These are phyloP conservation scores for Nycticryphes semicollaris DNA, from an alignment of 2,113 vertebrate species.

Conservation along the genomic window DNA sequence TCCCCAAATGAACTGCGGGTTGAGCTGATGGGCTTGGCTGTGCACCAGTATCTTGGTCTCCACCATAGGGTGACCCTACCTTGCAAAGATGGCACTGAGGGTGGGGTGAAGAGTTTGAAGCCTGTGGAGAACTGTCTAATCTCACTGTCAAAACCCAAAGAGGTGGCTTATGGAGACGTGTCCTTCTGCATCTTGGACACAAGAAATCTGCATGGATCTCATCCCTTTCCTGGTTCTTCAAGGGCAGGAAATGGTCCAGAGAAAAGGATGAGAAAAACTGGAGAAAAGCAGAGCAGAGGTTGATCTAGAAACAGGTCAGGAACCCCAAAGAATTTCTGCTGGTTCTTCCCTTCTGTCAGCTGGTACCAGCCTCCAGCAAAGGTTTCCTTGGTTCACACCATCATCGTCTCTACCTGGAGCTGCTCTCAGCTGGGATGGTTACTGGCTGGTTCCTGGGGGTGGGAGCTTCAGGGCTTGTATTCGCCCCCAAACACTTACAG, in stretches of 20 bases:
- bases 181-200: fast-evolving
- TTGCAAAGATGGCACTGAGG: not conserved
- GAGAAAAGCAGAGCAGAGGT: not conserved
- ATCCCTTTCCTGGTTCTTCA: not conserved
- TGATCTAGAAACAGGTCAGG: not conserved
- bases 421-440: not conserved
- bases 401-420: not conserved
- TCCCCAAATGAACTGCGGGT: not conserved
- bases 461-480: not conserved
- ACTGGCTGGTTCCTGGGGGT: not conserved
- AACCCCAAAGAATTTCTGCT: not conserved
- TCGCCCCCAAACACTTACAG: not conserved
- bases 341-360: not conserved
- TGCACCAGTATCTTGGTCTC: not conserved
- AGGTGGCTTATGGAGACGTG: not conserved
- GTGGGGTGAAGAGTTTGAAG: not conserved
- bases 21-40: not conserved
- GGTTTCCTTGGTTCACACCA: not conserved
- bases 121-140: not conserved
- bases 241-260: not conserved
- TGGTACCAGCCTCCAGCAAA: not conserved
- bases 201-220: not conserved
- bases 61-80: not conserved
- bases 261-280: not conserved
- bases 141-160: not conserved